Evolutionary conservation across 2,888 invertebrate species (phyloP).

Genomic region (Lithophane ornitopus): DNA sequence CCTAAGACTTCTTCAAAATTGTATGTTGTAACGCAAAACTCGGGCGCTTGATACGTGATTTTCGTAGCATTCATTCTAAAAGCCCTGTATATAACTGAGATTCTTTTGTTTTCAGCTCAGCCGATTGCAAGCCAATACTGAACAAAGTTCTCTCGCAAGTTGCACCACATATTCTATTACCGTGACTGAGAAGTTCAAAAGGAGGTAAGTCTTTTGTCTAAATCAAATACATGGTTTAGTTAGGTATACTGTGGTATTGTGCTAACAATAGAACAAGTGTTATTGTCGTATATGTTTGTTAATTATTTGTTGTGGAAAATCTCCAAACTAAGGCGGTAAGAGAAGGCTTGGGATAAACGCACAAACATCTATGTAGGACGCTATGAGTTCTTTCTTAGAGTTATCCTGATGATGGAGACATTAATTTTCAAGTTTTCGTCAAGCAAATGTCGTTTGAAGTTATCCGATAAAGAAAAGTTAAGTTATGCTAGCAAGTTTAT

Average conservation of each 20-base stretch:
- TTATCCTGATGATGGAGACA: background rate
- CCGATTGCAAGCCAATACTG: background rate
- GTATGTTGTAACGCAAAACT: no score
- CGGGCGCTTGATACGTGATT: no score
- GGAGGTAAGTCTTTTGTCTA: constrained; percentile 3
- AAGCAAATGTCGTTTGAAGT: background rate
- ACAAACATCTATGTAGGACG: background rate
- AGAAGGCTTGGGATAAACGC: no score
- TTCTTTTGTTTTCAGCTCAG: constrained; percentile 4
- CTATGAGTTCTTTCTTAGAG: background rate
- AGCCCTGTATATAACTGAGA: no score
- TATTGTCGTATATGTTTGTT: background rate
- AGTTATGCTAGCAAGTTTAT: background rate
- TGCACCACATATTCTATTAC: background rate
- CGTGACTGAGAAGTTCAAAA: background rate
- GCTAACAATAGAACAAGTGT: constrained; percentile 2
- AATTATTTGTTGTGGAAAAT: constrained; percentile 6
- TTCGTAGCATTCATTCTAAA: background rate
- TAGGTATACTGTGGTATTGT: constrained; percentile 5
- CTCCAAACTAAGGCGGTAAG: background rate
- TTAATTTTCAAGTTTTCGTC: background rate
- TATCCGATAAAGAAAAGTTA: background rate
- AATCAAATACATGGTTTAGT: background rate
- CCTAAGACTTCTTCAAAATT: no score
- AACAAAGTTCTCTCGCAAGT: background rate